phyloP scores from a whole-genome alignment of 1,140 invertebrate species.

The Pachyrhynchus sulphureomaculatus region DNA sequence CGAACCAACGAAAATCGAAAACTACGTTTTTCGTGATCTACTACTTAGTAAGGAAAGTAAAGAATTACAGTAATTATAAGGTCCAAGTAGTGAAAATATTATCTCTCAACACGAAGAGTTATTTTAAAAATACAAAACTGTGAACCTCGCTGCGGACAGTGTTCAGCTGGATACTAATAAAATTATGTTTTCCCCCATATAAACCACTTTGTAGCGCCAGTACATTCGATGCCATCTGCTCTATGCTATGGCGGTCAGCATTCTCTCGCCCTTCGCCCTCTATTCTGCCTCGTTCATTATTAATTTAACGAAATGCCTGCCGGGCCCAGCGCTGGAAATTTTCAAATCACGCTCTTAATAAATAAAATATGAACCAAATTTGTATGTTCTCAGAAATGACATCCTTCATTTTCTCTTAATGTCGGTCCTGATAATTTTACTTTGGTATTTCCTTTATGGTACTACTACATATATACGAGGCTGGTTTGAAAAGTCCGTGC shows the following conservation, averaged over 20 bases:
- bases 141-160: conserved; percentile 22
- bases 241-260: conserved; percentile 26
- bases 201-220: conserved; percentile 14
- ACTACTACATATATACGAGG: no score
- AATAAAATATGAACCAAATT: conserved; percentile 13
- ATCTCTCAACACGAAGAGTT: conserved; percentile 13
- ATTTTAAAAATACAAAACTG: conserved; percentile 16
- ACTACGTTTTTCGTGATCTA: no score
- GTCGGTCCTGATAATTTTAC: no score
- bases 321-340: conserved; percentile 14
- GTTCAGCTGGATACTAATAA: conserved; percentile 22
- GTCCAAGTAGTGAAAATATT: no score
- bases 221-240: conserved; percentile 27
- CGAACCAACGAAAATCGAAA: no score
- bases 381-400: no score
- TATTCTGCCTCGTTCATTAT: conserved; percentile 27
- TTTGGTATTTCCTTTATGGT: no score
- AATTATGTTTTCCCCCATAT: conserved; percentile 30
- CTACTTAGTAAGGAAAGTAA: no score
- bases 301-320: conserved; percentile 29
- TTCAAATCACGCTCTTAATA: conserved; percentile 18
- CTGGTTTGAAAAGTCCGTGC: no score
- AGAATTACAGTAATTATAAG: no score
- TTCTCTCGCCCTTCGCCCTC: conserved; percentile 28
- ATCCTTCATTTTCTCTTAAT: no score